Percentiles rank a stretch among this genome's conserved stretches.
Evolutionary conservation across 2,113 vertebrate species (phyloP).

Genomic region (Ginglymostoma cirratum): DNA sequence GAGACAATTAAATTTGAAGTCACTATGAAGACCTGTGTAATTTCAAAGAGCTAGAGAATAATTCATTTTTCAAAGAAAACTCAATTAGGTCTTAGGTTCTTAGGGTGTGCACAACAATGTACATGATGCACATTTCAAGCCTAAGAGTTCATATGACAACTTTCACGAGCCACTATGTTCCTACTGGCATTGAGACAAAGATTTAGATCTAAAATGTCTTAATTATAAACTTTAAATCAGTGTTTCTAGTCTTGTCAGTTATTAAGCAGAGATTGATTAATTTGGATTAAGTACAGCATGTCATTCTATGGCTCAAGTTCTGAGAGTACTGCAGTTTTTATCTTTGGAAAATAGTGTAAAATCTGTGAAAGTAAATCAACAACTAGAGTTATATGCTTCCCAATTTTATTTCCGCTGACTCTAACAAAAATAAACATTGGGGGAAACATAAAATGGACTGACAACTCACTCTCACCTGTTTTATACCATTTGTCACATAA

Average conservation of each 20-base stretch:
- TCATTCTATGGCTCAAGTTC: background rate
- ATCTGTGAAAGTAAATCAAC: background rate
- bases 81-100: background rate
- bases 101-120: background rate
- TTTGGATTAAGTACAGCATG: background rate
- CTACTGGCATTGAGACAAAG: background rate
- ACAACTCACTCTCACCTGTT: background rate
- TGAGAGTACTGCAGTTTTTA: background rate
- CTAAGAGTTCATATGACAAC: background rate
- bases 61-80: background rate
- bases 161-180: background rate
- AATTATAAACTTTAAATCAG: background rate
- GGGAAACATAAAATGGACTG: background rate
- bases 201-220: background rate
- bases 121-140: no score
- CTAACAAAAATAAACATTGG: background rate
- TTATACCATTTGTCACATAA: background rate
- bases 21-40: background rate
- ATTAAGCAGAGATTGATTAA: background rate
- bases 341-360: background rate
- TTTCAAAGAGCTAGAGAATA: background rate
- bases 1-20: background rate
- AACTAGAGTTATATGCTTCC: background rate
- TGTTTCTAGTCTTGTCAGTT: background rate
- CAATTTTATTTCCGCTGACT: background rate